Evolutionary conservation across 2,888 invertebrate genomes (phyloP), one percentile per base, ranked within the genome.

Genomic region (Eupsilia transversa): DNA sequence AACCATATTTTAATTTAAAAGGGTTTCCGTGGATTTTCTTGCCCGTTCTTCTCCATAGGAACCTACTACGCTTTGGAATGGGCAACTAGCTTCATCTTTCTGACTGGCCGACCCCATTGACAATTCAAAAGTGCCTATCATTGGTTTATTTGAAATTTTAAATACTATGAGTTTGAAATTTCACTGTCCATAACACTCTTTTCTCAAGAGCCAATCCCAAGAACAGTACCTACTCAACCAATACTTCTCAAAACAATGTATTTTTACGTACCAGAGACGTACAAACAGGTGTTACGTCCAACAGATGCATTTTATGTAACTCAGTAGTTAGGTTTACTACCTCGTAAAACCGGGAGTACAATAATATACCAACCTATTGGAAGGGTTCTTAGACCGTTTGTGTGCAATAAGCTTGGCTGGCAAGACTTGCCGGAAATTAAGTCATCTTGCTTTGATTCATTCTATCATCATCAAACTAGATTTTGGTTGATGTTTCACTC

Each of bases 281-380:
- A 60, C 30, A 41, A 82, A 82, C 86, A 87, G 87, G 87, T 87
- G 86, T 52, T 65, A 27, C 65, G 30, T 49, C 41, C 67, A 78
- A 85, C 87, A 87, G 87, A 79, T 80, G 85, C 83, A 79, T 74
- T 87, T 87, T 87, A 88, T 87, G 86, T 81, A 76, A 76, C 75
- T 61, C 72, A 64, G 80, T 69, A 86, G 84, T 75, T 77, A 56
- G 27, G 60, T 86, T 88, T 77, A 87, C 67, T 69, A 67, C 75
- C 46, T 85, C 81, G 82, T 89, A 85, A 89, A 89, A 74, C 33
- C 17, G 23, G 33, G 38, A 80, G 54, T 56, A 64, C 56, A 70
- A 85, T 74, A 46, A 54, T 66, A 60, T 54, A 20, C 38, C 61
- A 20, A 54, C 23, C 49, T 30, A 81, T 54, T 23, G 30, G 20